phyloP scores from a whole-genome alignment of 2,797 vertebrate species.

The Bucorvus abyssinicus region DNA sequence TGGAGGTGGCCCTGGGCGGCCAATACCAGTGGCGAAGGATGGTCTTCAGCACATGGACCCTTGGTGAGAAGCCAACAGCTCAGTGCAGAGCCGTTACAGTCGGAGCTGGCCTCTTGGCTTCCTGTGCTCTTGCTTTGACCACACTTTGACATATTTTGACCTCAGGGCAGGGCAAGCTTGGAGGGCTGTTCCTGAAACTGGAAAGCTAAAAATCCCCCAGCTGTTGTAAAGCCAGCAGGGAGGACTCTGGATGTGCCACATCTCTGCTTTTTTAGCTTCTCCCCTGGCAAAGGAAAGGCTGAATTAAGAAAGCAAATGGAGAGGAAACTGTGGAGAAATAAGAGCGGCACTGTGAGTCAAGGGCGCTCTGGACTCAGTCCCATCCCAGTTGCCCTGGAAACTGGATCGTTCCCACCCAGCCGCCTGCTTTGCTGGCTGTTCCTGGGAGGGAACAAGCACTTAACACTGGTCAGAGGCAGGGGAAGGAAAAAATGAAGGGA shows the following conservation, averaged over 20 bases:
- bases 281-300: neutral
- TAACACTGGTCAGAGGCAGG: neutral
- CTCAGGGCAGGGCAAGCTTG: neutral
- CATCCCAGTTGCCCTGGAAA: conserved; percentile 46
- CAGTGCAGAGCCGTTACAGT: neutral
- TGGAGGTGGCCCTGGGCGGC: neutral
- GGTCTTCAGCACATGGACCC: neutral
- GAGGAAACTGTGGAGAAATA: conserved; percentile 52
- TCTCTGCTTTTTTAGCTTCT: conserved; percentile 36
- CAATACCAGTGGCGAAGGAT: neutral
- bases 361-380: conserved; percentile 16
- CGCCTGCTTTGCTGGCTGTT: neutral
- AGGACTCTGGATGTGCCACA: conserved; percentile 21
- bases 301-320: conserved; percentile 49
- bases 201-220: conserved; percentile 3
- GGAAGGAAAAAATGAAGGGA: neutral
- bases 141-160: neutral
- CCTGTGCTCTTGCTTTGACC: neutral
- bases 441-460: neutral
- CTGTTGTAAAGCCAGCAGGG: neutral
- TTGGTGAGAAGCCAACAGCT: neutral
- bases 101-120: neutral
- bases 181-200: neutral
- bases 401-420: neutral
- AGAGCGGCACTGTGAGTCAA: conserved; percentile 22